These are phyloP conservation scores for Astyanax mexicanus DNA, from an alignment of 2,797 vertebrate species.

Conservation along the genomic window DNA sequence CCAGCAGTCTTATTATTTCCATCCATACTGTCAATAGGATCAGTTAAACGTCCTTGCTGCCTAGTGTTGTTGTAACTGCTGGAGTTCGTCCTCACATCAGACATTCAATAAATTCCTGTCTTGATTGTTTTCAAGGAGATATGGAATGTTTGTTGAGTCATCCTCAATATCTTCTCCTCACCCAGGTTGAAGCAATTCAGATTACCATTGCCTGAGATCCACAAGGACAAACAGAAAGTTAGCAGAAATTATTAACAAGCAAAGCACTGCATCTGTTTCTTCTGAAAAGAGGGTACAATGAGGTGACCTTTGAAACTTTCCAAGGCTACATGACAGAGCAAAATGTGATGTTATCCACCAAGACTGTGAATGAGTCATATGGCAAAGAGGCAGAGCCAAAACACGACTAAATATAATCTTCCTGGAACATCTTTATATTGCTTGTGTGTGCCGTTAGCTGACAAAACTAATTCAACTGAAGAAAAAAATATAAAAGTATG, in stretches of 20 bases:
- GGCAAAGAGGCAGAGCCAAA: conserved; percentile 18
- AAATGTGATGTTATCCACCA: conserved; percentile 22
- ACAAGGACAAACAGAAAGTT: conserved; percentile 67
- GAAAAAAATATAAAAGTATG: too few relatives aligned
- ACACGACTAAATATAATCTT: conserved; percentile 31
- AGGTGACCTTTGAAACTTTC: conserved; percentile 35
- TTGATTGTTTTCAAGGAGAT: conserved; percentile 85
- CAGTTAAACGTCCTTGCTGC: conserved; percentile 65
- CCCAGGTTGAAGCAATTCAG: conserved; percentile 85
- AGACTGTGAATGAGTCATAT: conserved; percentile 32
- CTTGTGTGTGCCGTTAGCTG: neutral
- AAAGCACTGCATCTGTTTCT: too few relatives aligned
- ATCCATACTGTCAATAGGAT: conserved; percentile 86
- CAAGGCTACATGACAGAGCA: conserved; percentile 45
- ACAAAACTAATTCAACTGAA: neutral
- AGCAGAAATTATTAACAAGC: conserved; percentile 10
- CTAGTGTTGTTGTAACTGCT: conserved; percentile 82
- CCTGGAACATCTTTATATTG: conserved; percentile 15
- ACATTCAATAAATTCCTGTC: conserved; percentile 82
- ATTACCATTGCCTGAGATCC: conserved; percentile 86
- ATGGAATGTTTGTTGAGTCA: conserved; percentile 75
- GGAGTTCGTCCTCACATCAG: conserved; percentile 80
- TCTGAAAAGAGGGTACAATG: neutral
- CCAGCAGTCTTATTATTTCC: conserved; percentile 82
- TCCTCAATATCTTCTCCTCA: conserved; percentile 82